Evolutionary conservation across 2,888 invertebrate genomes (phyloP).

Genomic region (Aphidius colemani): DNA sequence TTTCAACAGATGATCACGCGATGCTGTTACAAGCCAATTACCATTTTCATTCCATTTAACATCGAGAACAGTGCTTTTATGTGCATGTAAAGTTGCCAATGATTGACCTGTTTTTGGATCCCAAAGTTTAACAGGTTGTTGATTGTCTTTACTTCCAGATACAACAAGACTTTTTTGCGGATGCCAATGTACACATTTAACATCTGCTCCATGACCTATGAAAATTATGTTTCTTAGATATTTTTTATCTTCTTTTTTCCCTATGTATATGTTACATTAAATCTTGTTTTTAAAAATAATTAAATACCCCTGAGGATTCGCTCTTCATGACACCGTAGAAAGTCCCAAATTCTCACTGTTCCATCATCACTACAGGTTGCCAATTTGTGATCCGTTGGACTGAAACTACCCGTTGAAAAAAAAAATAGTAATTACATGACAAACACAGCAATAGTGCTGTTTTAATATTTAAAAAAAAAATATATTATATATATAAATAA

Average conservation of each 20-base stretch:
- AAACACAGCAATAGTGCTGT: background rate
- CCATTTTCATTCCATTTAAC: conserved; percentile 99
- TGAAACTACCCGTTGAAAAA: conserved; percentile 77
- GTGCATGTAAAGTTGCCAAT: conserved; percentile 96
- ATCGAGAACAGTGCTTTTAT: conserved; percentile 99
- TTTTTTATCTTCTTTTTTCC: background rate
- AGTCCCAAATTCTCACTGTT: conserved; percentile 98
- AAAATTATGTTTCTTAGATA: conserved; percentile 21
- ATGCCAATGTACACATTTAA: conserved; percentile 99
- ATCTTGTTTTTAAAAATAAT: conserved; percentile 9
- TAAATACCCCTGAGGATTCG: conserved; percentile 78
- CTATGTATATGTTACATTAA: conserved; percentile 9
- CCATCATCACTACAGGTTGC: conserved; percentile 99
- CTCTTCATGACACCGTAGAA: conserved; percentile 95
- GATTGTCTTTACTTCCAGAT: conserved; percentile 99
- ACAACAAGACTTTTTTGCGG: conserved; percentile 96
- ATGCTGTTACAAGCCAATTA: conserved; percentile 98
- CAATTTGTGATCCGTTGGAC: conserved; percentile 98
- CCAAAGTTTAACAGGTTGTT: conserved; percentile 99
- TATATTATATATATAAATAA: too few relatives aligned
- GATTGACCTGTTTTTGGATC: conserved; percentile 97
- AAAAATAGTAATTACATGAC: conserved; percentile 22
- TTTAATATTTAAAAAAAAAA: conserved; percentile 30
- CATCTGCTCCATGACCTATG: conserved; percentile 94
- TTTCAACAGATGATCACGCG: conserved; percentile 95